Base-by-base conservation (phyloP, 2,888 invertebrate species). In the Eurois occulta region DNA sequence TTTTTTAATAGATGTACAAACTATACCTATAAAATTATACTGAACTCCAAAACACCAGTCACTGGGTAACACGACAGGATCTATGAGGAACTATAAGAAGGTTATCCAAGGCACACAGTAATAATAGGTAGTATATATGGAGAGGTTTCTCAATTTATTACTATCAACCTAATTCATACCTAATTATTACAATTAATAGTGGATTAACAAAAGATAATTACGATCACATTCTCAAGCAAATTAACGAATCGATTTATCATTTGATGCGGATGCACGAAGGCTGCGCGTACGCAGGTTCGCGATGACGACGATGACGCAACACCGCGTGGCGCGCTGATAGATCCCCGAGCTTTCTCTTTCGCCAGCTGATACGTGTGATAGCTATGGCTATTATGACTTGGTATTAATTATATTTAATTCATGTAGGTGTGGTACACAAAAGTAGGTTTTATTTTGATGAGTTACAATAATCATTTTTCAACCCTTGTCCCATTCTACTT, bases 261-360 rank as follows among this genome's bases (percentile, higher is more conserved):
- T 72, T 75, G 64, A 67, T 73, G 79, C 73, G 78, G 72, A 77
- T 77, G 52, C 60, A 60, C 71, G 35, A 65, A 72, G 78, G 84
- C 87, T 84, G 87, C 86, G 89, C 90, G 86, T 89, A 90, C 91
- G 92, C 92, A 92, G 91, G 88, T 86, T 80, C 64, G 46, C 48
- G 78, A 77, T 85, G 79, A 76, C 70, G 78, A 68, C 18, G 77
- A 35, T 88, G 86, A 83, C 86, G 88, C 72, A 86, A 86, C 73
- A 73, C 85, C 87, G 87, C 86, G 88, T 89, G 83, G 70, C 79
- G 70, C 78, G 81, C 86, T 90, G 91, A 92, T 92, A 88, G 90
- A 93, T 92, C 86, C 88, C 82, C 60, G 77, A 91, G 89, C 94
- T 95, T 94, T 94, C 94, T 91, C 94, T 92, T 92, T 90, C 89